Evolutionary conservation across 2,797 vertebrate genomes (phyloP), one percentile per base, ranked within the genome.

Genomic region (Coranthus polyacanthus): DNA sequence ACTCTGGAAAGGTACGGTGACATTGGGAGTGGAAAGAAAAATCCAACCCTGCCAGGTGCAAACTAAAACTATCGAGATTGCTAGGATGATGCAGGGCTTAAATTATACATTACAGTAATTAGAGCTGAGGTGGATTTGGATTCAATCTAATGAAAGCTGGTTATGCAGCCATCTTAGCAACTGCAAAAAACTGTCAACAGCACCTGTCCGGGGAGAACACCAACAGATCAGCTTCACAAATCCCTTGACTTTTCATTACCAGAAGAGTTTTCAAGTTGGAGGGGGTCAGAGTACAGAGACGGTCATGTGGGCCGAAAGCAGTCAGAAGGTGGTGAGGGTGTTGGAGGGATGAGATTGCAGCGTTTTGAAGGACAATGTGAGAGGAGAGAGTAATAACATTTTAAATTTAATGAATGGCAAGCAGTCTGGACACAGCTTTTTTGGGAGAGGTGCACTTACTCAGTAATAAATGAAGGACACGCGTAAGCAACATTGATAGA

Each of bases 21-120:
- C 75, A 76, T 43, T 54, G 50, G 72, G 65, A 74, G 62, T 9
- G 41, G 24, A 49, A 56, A 11, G 55, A 11, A 70, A 72, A 64
- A 75, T 21, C 42, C 22, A 47, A 22, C 50, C 41, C 34, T 59
- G 58, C 51, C 79, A 81, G 79, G 80, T 61, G 65, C 54, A 81
- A 81, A 72, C n/a, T 72, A 74, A 71, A 62, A 72, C 69, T 62
- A 67, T 42, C 12, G 38, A 72, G 72, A 85, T 51, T 73, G 37
- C 43, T 45, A 13, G 2, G 43, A 45, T 45, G 18, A 29, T 26
- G 20, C 11, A 42, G 16, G 59, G 67, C 22, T 84, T 83, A 73
- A 71, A 76, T 79, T 55, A 79, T 82, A 78, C 84, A 86, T 85
- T 77, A 79, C 67, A 77, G 78, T 81, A 88, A 88, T 87, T 84